Conservation (phyloP, 2,113 vertebrate species). For the Monarcha castaneiventris region DNA sequence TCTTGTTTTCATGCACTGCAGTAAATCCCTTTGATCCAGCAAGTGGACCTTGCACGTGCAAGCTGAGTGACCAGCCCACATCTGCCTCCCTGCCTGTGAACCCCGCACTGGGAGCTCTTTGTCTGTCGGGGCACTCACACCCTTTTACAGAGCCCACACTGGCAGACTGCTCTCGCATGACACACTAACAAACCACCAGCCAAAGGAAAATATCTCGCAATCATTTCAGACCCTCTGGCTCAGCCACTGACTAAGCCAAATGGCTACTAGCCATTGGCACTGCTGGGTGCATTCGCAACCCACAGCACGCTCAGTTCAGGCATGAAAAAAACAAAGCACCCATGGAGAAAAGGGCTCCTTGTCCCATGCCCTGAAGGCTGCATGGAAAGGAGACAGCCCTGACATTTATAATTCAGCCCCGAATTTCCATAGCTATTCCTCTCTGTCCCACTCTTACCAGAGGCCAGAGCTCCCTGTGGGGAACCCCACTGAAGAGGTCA, state of each 20-base stretch:
- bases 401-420: background rate
- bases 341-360: background rate
- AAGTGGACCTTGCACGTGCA: background rate
- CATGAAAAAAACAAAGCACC: background rate
- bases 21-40: slow-evolving; percentile 8
- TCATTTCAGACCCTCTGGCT: slow-evolving; percentile 46
- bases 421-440: slow-evolving; percentile 5
- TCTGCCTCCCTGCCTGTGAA: background rate
- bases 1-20: slow-evolving; percentile 5
- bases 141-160: background rate
- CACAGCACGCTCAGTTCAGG: background rate
- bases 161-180: slow-evolving; percentile 1
- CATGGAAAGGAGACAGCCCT: background rate
- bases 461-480: background rate
- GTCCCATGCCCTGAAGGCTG: background rate
- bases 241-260: slow-evolving; percentile 36
- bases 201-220: slow-evolving; percentile 56
- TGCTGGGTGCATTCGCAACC: background rate
- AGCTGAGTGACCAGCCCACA: background rate
- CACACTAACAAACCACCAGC: slow-evolving; percentile 23
- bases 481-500: background rate
- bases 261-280: slow-evolving; percentile 58
- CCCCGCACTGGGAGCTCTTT: slow-evolving; percentile 24
- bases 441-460: background rate
- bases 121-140: background rate